Base-by-base conservation (phyloP, 2,888 invertebrate genomes). In the Troides oblongomaculatus region DNA sequence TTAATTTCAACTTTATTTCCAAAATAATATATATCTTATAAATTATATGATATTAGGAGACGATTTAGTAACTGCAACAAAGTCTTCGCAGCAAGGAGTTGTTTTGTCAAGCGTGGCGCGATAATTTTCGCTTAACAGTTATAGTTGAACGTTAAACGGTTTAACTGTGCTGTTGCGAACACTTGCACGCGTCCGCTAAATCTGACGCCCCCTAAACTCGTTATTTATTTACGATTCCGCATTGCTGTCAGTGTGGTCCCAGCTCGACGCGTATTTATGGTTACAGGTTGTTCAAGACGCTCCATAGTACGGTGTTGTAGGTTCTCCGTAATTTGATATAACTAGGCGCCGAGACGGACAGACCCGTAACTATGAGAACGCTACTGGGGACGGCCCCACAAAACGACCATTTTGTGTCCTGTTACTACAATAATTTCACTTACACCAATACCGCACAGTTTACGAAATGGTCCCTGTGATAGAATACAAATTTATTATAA, bases 181-280 rank as follows among this genome's bases (percentile, higher is more conserved):
- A 73, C 77, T 89, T 82, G 86, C 89, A 80, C 74, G 76, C 77
- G 79, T 76, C 77, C 79, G 88, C 85, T 86, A 89, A 88, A 85
- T 84, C 77, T 81, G 82, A 79, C 82, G 76, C 71, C 74, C 72
- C 80, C 80, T 86, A 85, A 87, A 82, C 79, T 79, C 77, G 81
- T 82, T 84, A 82, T 85, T 84, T 84, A 79, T 79, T 71, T 71
- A 74, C 71, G 74, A 80, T 87, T 85, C 84, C 81, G 84, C 84
- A 81, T 79, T 81, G 75, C 79, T 77, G 74, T 76, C 78, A 67
- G 76, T 75, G 79, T 79, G 84, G 83, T 83, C 84, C 82, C 79
- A 78, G 71, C 72, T 76, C 68, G 50, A 50, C 30, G 30, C 57
- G 12, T 66, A 50, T 60, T 66, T 66, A 58, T 58, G 57, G 57